These are phyloP conservation scores for Drosophila pseudotakahashii DNA, from an alignment of 2,888 invertebrate species.

Conservation along the genomic window DNA sequence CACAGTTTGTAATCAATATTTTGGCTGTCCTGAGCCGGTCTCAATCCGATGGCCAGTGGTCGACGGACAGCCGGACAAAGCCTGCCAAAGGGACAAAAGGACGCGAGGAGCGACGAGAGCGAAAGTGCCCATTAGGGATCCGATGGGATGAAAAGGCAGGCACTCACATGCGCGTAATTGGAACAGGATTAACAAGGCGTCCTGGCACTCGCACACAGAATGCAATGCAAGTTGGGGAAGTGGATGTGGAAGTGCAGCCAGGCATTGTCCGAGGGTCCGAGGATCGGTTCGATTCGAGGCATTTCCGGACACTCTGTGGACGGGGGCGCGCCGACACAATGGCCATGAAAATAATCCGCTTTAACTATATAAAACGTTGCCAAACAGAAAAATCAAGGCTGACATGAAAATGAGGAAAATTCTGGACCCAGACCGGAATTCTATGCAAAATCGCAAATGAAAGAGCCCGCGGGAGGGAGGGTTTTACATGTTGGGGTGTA, in stretches of 20 bases:
- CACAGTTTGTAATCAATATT: slow-evolving; percentile 73
- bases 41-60: slow-evolving; percentile 48
- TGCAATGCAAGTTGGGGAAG: slow-evolving; percentile 52
- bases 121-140: slow-evolving; percentile 78
- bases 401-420: slow-evolving; percentile 52
- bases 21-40: slow-evolving; percentile 45
- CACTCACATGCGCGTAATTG: slow-evolving; percentile 77
- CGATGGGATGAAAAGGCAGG: slow-evolving; percentile 31
- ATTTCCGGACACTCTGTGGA: slow-evolving; percentile 55
- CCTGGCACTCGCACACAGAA: slow-evolving; percentile 39
- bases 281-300: slow-evolving; percentile 44
- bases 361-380: slow-evolving; percentile 73
- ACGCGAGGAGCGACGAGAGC: slow-evolving; percentile 45
- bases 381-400: slow-evolving; percentile 57
- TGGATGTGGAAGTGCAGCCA: slow-evolving; percentile 31
- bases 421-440: slow-evolving; percentile 19
- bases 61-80: slow-evolving; percentile 46
- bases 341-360: slow-evolving; percentile 80
- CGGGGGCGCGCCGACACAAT: slow-evolving; percentile 46
- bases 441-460: slow-evolving; percentile 62
- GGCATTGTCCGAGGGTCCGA: slow-evolving; percentile 61
- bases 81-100: slow-evolving; percentile 25
- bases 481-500: slow-evolving; percentile 7
- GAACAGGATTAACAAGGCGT: slow-evolving; percentile 76
- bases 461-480: slow-evolving; percentile 15